Evolutionary conservation across 1,140 invertebrate genomes (phyloP).

Genomic region (Drosophila obscura): DNA sequence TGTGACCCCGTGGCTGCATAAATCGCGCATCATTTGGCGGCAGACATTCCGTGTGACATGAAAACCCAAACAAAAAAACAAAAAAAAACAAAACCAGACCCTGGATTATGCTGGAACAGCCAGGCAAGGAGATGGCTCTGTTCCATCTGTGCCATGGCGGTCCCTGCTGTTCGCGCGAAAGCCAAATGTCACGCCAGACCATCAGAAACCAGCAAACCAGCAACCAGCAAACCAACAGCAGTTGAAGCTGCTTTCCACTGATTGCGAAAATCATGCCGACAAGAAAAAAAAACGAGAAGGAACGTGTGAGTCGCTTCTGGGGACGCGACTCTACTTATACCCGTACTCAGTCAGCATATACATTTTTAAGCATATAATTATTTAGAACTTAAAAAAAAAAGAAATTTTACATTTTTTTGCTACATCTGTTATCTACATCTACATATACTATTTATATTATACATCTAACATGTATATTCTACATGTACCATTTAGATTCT

Average conservation of each 20-base stretch:
- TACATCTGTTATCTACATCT: too few relatives aligned
- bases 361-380: too few relatives aligned
- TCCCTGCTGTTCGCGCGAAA: slow-evolving; percentile 19
- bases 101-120: slow-evolving; percentile 43
- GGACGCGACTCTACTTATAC: too few relatives aligned
- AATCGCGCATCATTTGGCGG: slow-evolving; percentile 66
- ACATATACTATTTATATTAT: too few relatives aligned
- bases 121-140: slow-evolving; percentile 24
- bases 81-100: neutral
- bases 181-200: slow-evolving; percentile 65
- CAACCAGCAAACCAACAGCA: slow-evolving; percentile 18
- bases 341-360: too few relatives aligned
- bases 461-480: too few relatives aligned
- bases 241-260: slow-evolving; percentile 68
- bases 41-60: slow-evolving; percentile 61
- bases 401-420: too few relatives aligned
- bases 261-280: slow-evolving; percentile 73
- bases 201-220: slow-evolving; percentile 4
- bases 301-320: too few relatives aligned
- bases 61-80: slow-evolving; percentile 60
- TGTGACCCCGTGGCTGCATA: slow-evolving; percentile 44
- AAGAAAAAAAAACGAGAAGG: too few relatives aligned
- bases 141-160: neutral
- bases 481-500: too few relatives aligned
- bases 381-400: too few relatives aligned